These are phyloP conservation scores for Chloroceryle amazona DNA, from an alignment of 2,797 vertebrate genomes.

Conservation along the genomic window DNA sequence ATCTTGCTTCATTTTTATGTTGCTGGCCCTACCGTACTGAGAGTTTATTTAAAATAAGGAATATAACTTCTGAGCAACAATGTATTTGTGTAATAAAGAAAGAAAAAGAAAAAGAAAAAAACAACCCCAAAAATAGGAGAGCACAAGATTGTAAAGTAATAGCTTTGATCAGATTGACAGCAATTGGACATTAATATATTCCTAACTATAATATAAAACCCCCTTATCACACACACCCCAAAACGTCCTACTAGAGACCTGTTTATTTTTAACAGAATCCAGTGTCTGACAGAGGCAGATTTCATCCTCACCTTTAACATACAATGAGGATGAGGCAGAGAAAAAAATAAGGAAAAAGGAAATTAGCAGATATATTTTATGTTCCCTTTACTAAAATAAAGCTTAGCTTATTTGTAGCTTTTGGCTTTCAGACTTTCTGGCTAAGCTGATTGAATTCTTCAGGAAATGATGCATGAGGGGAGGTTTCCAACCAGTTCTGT, in stretches of 20 bases:
- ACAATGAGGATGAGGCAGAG: background rate
- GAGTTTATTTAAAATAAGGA: background rate
- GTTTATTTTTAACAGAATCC: background rate
- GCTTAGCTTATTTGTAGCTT: background rate
- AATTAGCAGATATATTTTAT: background rate
- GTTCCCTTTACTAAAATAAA: background rate
- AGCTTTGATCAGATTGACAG: background rate
- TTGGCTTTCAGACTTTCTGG: slow-evolving; percentile 14
- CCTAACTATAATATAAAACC: background rate
- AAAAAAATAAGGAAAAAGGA: background rate
- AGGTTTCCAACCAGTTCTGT: slow-evolving; percentile 8
- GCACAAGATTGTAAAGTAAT: background rate
- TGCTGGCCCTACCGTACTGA: background rate
- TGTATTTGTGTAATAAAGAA: background rate
- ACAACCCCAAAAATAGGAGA: background rate
- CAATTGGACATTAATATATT: background rate
- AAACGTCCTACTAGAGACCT: background rate
- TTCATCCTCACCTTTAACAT: background rate
- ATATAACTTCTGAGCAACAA: background rate
- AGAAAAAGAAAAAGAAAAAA: background rate
- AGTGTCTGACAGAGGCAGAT: background rate
- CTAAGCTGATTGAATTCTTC: slow-evolving; percentile 1
- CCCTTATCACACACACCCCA: background rate
- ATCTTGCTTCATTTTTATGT: background rate
- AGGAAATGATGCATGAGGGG: background rate